Base-by-base conservation (phyloP, 2,797 vertebrate genomes). In the Arnoldichthys spilopterus region DNA sequence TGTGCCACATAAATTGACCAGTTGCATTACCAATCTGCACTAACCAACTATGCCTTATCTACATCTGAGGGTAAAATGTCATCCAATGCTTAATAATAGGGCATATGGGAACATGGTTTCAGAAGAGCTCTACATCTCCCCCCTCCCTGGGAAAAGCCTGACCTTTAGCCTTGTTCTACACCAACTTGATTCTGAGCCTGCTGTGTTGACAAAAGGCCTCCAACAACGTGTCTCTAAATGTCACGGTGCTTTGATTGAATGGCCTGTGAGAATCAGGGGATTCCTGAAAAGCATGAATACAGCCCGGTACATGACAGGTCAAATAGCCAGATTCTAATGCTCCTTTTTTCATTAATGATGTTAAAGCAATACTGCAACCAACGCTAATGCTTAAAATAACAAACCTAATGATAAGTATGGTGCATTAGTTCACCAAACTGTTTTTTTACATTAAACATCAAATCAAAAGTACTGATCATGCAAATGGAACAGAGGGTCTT, bases 131-230 rank as follows among this genome's bases (percentile, higher is more conserved):
- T 7, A 58, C 28, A n/a, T n/a, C n/a, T n/a, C 3, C 20, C 59
- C 61, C 70, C 63, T 63, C 82, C 84, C 85, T 93, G 92, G 90
- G 91, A 94, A 94, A 92, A 32, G 18, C 22, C 84, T 88, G 90
- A 92, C 85, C 91, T 92, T 90, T 91, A 82, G 92, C 91, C 89
- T 85, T 72, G 54, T 72, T 80, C 58, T 26, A 77, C 76, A 74
- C 3, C 82, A 84, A 83, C 80, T 81, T 6, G 70, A 80, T 45
- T 72, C 80, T 74, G 56, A 66, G 51, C 24, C 74, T 62, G 34
- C 28, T 67, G 62, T 11, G 75, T 2, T 58, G n/a, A 84, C 62
- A 78, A 74, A 74, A 69, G n/a, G 54, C 47, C 47, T 37, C 59
- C 53, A 56, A 83, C 83, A 86, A 73, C 67, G 61, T 49, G 8